phyloP scores from a whole-genome alignment of 2,113 vertebrate genomes.

The Mohoua ochrocephala region DNA sequence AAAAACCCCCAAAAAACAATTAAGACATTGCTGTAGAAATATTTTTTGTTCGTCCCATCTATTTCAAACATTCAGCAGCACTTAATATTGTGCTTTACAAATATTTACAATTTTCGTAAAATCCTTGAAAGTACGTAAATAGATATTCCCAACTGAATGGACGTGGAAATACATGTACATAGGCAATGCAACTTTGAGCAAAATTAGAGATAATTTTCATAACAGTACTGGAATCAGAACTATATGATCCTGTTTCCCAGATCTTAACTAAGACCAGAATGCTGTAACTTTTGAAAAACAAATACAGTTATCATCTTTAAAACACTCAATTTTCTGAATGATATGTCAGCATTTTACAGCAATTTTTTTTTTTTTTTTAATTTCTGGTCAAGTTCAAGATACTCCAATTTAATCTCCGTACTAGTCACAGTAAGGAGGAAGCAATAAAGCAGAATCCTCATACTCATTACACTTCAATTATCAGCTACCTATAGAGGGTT shows the following conservation, averaged over 20 bases:
- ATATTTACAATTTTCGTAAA: not conserved
- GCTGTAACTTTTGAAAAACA: not conserved
- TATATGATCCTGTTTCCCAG: conserved; percentile 57
- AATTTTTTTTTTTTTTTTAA: not conserved
- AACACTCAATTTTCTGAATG: conserved; percentile 14
- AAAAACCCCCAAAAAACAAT: not conserved
- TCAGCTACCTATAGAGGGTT: conserved; percentile 32
- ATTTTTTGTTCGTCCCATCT: not conserved
- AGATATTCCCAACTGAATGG: conserved; percentile 1
- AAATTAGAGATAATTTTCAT: conserved; percentile 37
- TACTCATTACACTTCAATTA: not conserved
- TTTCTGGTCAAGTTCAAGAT: conserved; percentile 37
- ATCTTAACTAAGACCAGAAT: conserved; percentile 50
- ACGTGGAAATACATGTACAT: conserved; percentile 34
- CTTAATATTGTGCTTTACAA: conserved; percentile 35
- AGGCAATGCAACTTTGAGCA: conserved; percentile 18
- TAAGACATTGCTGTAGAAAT: conserved; percentile 7
- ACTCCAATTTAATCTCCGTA: conserved; percentile 36
- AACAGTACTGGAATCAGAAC: conserved; percentile 39
- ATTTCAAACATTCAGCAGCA: conserved; percentile 35
- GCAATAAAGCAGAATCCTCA: conserved; percentile 14
- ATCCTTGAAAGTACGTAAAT: not conserved
- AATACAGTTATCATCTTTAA: not conserved
- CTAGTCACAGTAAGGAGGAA: conserved; percentile 19
- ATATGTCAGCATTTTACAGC: not conserved